Conservation (phyloP, 2,797 vertebrate species). For the Mus spretus region DNA sequence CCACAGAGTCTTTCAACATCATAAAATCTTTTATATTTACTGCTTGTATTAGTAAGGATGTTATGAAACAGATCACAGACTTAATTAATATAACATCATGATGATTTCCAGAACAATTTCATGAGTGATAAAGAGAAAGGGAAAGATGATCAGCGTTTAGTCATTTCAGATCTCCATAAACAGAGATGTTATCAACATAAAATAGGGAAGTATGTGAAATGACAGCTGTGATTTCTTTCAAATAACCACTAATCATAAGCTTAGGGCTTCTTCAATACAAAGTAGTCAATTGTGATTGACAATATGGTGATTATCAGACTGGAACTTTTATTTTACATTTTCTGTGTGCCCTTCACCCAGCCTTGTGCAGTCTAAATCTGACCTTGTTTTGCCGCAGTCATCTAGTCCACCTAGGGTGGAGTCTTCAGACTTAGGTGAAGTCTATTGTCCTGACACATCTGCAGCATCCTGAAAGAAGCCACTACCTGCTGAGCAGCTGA, state of each 20-base stretch:
- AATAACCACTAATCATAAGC: neutral
- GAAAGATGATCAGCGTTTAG: conserved; percentile 27
- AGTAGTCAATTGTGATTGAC: neutral
- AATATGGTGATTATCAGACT: neutral
- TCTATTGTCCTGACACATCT: too few relatives aligned
- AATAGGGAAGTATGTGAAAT: neutral
- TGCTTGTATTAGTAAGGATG: conserved; percentile 14
- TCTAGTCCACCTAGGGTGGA: too few relatives aligned
- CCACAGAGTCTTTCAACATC: neutral
- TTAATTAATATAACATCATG: conserved; percentile 13
- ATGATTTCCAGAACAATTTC: conserved; percentile 38
- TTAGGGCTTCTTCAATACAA: conserved; percentile 35
- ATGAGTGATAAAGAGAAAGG: conserved; percentile 21
- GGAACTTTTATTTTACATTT: neutral
- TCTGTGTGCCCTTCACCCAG: too few relatives aligned
- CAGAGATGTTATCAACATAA: conserved; percentile 20
- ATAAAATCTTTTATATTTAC: conserved; percentile 52
- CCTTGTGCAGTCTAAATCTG: too few relatives aligned
- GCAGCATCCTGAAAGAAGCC: too few relatives aligned
- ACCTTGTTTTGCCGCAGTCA: too few relatives aligned
- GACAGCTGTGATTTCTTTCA: neutral
- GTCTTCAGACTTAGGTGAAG: too few relatives aligned
- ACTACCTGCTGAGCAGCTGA: too few relatives aligned
- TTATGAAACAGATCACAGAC: conserved; percentile 1
- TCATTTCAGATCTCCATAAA: conserved; percentile 37